Evolutionary conservation across 1,140 invertebrate species (phyloP), one percentile per base, ranked within the genome.

Genomic region (Euwallacea similis): DNA sequence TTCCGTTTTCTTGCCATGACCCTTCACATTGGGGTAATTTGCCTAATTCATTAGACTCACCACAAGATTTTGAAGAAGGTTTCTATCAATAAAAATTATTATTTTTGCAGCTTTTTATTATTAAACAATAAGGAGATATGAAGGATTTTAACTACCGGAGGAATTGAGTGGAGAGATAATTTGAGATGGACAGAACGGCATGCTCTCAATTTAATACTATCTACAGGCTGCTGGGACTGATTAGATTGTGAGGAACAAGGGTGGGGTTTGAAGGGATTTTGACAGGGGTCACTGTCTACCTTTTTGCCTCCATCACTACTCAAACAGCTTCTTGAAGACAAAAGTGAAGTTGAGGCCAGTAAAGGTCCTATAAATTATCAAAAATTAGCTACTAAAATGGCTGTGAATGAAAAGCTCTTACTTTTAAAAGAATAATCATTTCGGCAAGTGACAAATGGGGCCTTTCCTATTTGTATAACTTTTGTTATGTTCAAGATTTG

Each of bases 51-150:
- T 76, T 79, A 9, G 77, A 75, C 65, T 60, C 60, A 8, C 68
- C 54, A 66, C 79, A 80, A 72, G 78, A 72, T 71, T 76, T 58
- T 47, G 68, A 66, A 2, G 76, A 76, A n/a, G 74, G 68, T 73
- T 71, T 66, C 74, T 75, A 53, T 75, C 77, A 73, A 66, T n/a
- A 15, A 61, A 71, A 63, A 50, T 56, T 21, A 9, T 33, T 55
- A 43, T 16, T 0, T 69, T 63, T 2, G 11, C 11, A 44, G 13
- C 21, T 16, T 47, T 65, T 71, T 65, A 7, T n/a, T 42, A 65
- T 55, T 11, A 53, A 50, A 42, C 9, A n/a, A 4, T 33, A 33
- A 13, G 13, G 16, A 43, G 46, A 33, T 15, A 58, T 16, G 0
- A 43, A 6, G 43, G 21, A 61, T 43, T 16, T 2, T 42, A 42